These are phyloP conservation scores for Drosophila mimetica DNA, from an alignment of 2,888 invertebrate species.

Conservation along the genomic window DNA sequence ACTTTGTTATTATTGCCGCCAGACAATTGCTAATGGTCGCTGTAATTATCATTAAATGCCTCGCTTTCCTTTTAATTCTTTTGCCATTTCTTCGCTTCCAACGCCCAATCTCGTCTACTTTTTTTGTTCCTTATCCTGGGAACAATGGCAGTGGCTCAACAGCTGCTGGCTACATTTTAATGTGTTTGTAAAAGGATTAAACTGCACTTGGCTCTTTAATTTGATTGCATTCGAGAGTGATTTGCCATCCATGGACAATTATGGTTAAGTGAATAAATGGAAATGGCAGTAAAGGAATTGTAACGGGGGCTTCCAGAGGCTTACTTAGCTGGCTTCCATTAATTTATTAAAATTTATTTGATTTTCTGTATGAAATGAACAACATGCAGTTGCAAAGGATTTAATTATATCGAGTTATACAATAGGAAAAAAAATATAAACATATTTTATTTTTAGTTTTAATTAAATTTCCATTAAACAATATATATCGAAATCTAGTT, in stretches of 20 bases:
- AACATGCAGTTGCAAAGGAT: too few species aligned
- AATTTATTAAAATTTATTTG: not conserved
- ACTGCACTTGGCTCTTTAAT: conserved; percentile 45
- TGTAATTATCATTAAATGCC: conserved; percentile 68
- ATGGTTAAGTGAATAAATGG: not conserved
- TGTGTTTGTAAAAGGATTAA: conserved; percentile 52
- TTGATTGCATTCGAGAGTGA: conserved; percentile 27
- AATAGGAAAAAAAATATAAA: too few species aligned
- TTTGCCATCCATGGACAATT: conserved; percentile 4
- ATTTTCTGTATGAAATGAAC: too few species aligned
- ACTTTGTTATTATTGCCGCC: conserved; percentile 64
- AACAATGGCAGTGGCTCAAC: conserved; percentile 45
- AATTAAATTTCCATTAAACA: too few species aligned
- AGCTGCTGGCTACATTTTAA: conserved; percentile 50
- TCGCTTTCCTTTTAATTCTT: conserved; percentile 49
- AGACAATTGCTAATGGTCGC: conserved; percentile 68
- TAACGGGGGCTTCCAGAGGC: not conserved
- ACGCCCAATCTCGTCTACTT: conserved; percentile 6
- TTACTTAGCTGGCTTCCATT: not conserved
- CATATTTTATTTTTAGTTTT: too few species aligned
- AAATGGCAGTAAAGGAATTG: not conserved
- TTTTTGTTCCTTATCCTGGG: conserved; percentile 11
- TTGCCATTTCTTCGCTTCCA: conserved; percentile 3
- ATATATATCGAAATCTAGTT: too few species aligned
- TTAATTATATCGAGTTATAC: too few species aligned